Evolutionary conservation across 2,888 invertebrate species (phyloP).

Genomic region (Actias luna): DNA sequence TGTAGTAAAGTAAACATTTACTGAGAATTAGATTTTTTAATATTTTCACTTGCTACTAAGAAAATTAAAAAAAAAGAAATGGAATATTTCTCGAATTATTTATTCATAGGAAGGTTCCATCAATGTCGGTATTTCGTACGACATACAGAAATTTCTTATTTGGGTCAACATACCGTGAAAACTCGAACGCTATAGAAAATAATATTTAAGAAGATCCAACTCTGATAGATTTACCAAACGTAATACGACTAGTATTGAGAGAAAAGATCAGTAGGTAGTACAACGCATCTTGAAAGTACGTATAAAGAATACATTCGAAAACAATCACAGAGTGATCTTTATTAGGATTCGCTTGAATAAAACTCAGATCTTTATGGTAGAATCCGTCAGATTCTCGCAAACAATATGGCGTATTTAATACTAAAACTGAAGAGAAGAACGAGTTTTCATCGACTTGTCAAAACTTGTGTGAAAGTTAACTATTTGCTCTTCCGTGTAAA

Average conservation of each 20-base stretch:
- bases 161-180: not conserved
- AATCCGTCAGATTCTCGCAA: not conserved
- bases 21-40: not conserved
- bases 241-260: not conserved
- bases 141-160: not conserved
- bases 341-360: not conserved
- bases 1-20: too few species aligned
- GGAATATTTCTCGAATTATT: not conserved
- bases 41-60: not conserved
- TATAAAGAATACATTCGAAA: not conserved
- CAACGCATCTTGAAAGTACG: not conserved
- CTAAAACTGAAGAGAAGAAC: not conserved
- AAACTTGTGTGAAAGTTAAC: constrained; percentile 3
- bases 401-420: not conserved
- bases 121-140: not conserved
- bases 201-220: not conserved
- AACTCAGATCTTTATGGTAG: not conserved
- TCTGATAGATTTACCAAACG: not conserved
- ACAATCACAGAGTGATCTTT: not conserved
- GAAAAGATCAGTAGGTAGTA: not conserved
- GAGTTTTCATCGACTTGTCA: constrained; percentile 3
- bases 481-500: not conserved
- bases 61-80: not conserved
- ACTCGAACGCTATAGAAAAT: not conserved
- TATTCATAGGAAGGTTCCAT: not conserved